phyloP scores from a whole-genome alignment of 2,888 invertebrate genomes.

The Drosophila suboccidentalis region DNA sequence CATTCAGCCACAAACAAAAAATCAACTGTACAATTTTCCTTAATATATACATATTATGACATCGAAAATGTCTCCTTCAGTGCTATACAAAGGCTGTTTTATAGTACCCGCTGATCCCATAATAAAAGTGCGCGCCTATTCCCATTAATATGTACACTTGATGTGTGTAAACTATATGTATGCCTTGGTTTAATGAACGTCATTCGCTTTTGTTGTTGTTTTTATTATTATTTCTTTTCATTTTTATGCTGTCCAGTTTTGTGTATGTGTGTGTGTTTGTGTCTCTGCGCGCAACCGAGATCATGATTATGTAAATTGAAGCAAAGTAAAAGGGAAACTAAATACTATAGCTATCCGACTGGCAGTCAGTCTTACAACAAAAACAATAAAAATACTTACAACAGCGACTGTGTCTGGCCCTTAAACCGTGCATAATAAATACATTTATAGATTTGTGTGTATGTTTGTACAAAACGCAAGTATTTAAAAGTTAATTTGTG shows the following conservation, averaged over 20 bases:
- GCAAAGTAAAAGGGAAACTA: constrained; percentile 80
- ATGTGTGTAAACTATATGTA: constrained; percentile 4
- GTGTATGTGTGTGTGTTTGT: constrained; percentile 18
- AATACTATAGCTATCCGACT: constrained; percentile 60
- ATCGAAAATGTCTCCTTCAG: constrained; percentile 12
- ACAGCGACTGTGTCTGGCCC: constrained; percentile 33
- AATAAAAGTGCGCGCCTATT: constrained; percentile 51
- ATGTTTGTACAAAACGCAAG: constrained; percentile 3
- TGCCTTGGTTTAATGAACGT: constrained; percentile 68
- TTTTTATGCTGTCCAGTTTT: constrained; percentile 45
- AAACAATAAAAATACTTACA: constrained; percentile 23
- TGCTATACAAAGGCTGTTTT: constrained; percentile 3
- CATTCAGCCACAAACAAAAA: neutral
- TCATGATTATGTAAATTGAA: constrained; percentile 75
- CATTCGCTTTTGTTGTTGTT: constrained; percentile 36
- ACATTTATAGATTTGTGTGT: constrained; percentile 11
- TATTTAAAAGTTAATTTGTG: constrained; percentile 41
- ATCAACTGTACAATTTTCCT: neutral
- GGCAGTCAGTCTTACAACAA: neutral
- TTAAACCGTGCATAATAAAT: constrained; percentile 49
- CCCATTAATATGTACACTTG: constrained; percentile 16
- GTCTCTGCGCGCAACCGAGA: constrained; percentile 58
- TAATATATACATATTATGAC: constrained; percentile 16
- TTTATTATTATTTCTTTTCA: constrained; percentile 36
- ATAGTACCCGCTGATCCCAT: constrained; percentile 21